Percentiles rank a stretch among this genome's conserved stretches.
These are phyloP conservation scores for Seriola aureovittata DNA, from an alignment of 2,113 vertebrate species.

Conservation along the genomic window DNA sequence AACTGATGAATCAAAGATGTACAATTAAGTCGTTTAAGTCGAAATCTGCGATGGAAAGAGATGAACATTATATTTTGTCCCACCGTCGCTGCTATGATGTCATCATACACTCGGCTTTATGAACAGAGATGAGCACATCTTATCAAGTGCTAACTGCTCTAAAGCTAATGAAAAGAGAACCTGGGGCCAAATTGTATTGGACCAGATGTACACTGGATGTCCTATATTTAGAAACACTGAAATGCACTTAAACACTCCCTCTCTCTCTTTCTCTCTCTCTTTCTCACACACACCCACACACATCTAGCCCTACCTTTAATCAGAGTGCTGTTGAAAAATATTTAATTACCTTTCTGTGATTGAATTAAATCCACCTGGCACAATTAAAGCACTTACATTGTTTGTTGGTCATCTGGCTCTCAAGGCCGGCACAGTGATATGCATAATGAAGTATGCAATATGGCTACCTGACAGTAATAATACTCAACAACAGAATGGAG, in stretches of 20 bases:
- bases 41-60: not conserved
- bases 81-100: conserved; percentile 40
- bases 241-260: conserved; percentile 18
- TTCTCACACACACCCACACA: conserved; percentile 9
- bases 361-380: conserved; percentile 52
- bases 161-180: conserved; percentile 77
- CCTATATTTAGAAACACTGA: conserved; percentile 65
- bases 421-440: not conserved
- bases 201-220: conserved; percentile 68
- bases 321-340: conserved; percentile 54
- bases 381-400: conserved; percentile 12
- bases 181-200: conserved; percentile 78
- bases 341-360: conserved; percentile 57
- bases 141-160: conserved; percentile 76
- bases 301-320: conserved; percentile 54
- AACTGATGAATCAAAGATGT: not conserved
- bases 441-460: conserved; percentile 26
- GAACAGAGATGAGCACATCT: conserved; percentile 74
- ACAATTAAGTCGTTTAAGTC: not conserved
- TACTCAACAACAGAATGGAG: not conserved
- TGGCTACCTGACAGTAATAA: not conserved
- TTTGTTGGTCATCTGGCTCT: conserved; percentile 18
- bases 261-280: not conserved
- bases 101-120: conserved; percentile 58
- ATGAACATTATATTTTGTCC: conserved; percentile 19